A percentile compares a stretch with the other conserved stretches of the same genome.
These are phyloP conservation scores for Ophion slaviceki DNA, from an alignment of 2,888 invertebrate species.

Conservation along the genomic window DNA sequence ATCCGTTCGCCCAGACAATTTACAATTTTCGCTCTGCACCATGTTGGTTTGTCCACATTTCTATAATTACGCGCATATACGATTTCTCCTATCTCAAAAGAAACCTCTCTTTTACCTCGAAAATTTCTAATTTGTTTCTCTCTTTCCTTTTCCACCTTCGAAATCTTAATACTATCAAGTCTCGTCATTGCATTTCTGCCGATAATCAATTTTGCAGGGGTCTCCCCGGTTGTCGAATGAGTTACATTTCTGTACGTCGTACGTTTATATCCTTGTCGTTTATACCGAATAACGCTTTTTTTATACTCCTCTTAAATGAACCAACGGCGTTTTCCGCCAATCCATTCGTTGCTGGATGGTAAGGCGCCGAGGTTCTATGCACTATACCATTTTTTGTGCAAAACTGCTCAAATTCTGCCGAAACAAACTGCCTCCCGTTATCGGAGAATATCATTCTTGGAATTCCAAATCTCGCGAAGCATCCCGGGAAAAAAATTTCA, in stretches of 20 bases:
- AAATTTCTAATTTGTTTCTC: slow-evolving; percentile 6
- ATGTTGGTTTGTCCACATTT: slow-evolving; percentile 53
- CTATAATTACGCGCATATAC: slow-evolving; percentile 56
- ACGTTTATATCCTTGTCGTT: not conserved
- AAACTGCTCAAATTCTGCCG: slow-evolving; percentile 51
- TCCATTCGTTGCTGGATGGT: slow-evolving; percentile 58
- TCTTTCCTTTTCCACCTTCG: not conserved
- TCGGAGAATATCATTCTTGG: slow-evolving; percentile 62
- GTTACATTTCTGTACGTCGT: slow-evolving; percentile 44
- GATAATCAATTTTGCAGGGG: slow-evolving; percentile 45
- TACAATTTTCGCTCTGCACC: slow-evolving; percentile 21
- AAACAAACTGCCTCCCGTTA: slow-evolving; percentile 61
- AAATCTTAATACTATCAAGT: not conserved
- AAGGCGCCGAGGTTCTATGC: slow-evolving; percentile 55
- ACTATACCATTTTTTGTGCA: slow-evolving; percentile 57
- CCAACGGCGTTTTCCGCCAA: slow-evolving; percentile 58
- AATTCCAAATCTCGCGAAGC: slow-evolving; percentile 62
- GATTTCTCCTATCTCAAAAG: slow-evolving; percentile 41
- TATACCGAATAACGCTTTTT: slow-evolving; percentile 1
- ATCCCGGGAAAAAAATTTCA: too few species aligned
- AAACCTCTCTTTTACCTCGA: slow-evolving; percentile 43
- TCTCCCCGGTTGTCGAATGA: slow-evolving; percentile 54
- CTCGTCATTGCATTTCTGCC: slow-evolving; percentile 41
- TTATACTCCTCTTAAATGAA: slow-evolving; percentile 39
- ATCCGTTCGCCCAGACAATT: slow-evolving; percentile 26